Base-by-base conservation (phyloP, 2,113 vertebrate species). In the Xyrauchen texanus region DNA sequence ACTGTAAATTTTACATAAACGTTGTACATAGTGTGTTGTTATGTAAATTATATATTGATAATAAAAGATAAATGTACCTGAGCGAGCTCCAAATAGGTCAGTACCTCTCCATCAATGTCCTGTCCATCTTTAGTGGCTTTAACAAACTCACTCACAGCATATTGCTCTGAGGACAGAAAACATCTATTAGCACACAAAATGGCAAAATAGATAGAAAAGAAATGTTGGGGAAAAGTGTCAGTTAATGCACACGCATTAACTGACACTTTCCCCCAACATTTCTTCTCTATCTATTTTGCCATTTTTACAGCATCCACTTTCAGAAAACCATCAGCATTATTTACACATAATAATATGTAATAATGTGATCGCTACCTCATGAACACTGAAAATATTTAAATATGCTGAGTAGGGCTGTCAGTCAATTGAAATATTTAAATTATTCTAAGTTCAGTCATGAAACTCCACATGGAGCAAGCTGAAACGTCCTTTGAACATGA, bases 61-160 rank as follows among this genome's bases (percentile, higher is more conserved):
- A 12, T 13, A 6, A 44, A 68, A 9, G 8, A 1, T 7, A 52
- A 15, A 53, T 68, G 4, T 74, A 95, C 95, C 95, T 96, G 95
- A 63, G 95, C 94, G 87, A 95, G 15, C 84, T 96, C 95, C 90
- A 96, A 83, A 67, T 93, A 95, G 34, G 91, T 93, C 0, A 96
- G 91, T 12, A 95, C 95, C 82, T 96, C 95, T 53, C 93, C 94
- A 6, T 96, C 94, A 45, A 95, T 94, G 73, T 93, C 90, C 77
- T 88, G 46, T 0, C 93, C 94, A 0, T 89, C 94, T 89, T 90
- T 78, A 0, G 91, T 89, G 0, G 93, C 90, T 85, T 94, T 95
- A 80, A 93, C 88, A 85, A 96, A 89, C 79, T 95, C 95, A 51
- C 92, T 92, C 15, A 95, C 94, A 0, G 94, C 91, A 0, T 95